Conservation (phyloP, 2,888 invertebrate genomes). For the Flexamia atlantica region DNA sequence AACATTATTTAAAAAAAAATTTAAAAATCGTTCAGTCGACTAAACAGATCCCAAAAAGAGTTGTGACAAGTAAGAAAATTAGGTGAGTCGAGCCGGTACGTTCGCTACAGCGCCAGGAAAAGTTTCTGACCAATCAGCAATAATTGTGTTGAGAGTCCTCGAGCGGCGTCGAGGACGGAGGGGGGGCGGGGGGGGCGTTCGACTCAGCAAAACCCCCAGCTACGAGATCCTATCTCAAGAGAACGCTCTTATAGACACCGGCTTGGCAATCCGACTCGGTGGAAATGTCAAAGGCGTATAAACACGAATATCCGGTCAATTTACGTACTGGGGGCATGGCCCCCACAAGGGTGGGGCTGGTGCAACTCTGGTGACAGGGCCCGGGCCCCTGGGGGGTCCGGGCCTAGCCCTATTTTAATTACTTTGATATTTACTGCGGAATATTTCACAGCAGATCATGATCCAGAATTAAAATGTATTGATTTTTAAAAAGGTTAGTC, state of each 20-base stretch:
- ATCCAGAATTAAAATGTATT: too few species aligned
- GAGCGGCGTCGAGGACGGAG: background rate
- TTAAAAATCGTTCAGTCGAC: too few species aligned
- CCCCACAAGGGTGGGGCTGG: too few species aligned
- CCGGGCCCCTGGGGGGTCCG: too few species aligned
- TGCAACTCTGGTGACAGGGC: too few species aligned
- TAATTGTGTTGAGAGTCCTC: conserved; percentile 53
- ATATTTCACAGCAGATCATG: too few species aligned
- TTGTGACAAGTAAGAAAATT: conserved; percentile 38
- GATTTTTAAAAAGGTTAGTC: too few species aligned
- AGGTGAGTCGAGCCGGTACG: conserved; percentile 36
- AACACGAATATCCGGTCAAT: background rate
- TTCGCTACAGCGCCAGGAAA: conserved; percentile 51
- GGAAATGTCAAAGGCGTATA: conserved; percentile 23
- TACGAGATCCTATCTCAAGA: conserved; percentile 56
- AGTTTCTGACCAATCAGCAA: conserved; percentile 59
- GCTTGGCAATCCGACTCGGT: conserved; percentile 26
- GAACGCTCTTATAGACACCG: conserved; percentile 47
- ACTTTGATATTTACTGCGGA: too few species aligned
- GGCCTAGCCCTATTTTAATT: too few species aligned
- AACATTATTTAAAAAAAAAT: too few species aligned
- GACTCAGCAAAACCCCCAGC: conserved; percentile 55
- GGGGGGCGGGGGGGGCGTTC: conserved; percentile 2
- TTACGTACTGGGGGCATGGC: too few species aligned
- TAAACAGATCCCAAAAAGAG: conserved; percentile 12